Conservation (phyloP, 1,140 invertebrate species). For the Thaumatotibia leucotreta region DNA sequence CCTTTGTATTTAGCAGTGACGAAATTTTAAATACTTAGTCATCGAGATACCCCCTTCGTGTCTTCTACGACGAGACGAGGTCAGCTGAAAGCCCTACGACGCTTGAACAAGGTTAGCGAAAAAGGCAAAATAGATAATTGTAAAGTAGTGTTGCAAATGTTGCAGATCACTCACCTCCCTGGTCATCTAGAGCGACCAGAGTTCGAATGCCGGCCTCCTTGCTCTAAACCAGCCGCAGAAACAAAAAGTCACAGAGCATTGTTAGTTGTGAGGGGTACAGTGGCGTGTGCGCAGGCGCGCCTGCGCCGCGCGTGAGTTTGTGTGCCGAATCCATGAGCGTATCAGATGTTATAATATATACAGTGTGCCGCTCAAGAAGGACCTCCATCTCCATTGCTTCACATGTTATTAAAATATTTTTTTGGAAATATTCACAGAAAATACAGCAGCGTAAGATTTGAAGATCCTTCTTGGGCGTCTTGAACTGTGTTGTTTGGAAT, state of each 20-base stretch:
- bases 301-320: constrained; percentile 20
- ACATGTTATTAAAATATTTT: too few relatives aligned
- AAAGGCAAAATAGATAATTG: constrained; percentile 71
- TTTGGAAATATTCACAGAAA: too few relatives aligned
- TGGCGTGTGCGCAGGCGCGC: constrained; percentile 56
- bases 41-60: constrained; percentile 56
- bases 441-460: constrained; percentile 10
- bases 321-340: constrained; percentile 37
- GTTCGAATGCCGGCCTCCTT: constrained; percentile 99
- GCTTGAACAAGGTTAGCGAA: constrained; percentile 68
- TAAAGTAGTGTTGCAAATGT: constrained; percentile 75
- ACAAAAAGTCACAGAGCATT: constrained; percentile 80
- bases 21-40: constrained; percentile 58
- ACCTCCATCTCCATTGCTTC: constrained; percentile 29
- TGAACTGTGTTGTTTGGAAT: constrained; percentile 54
- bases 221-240: constrained; percentile 91
- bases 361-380: constrained; percentile 30
- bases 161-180: constrained; percentile 95
- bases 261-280: constrained; percentile 75
- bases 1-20: constrained; percentile 69
- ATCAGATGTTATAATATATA: constrained; percentile 26
- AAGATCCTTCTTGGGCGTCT: constrained; percentile 39
- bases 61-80: constrained; percentile 57
- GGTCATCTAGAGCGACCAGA: constrained; percentile 98
- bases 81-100: constrained; percentile 69